A percentile compares a stretch with the other conserved stretches of the same genome.
These are phyloP conservation scores for Hippoglossus stenolepis DNA, from an alignment of 2,113 vertebrate genomes.

Conservation along the genomic window DNA sequence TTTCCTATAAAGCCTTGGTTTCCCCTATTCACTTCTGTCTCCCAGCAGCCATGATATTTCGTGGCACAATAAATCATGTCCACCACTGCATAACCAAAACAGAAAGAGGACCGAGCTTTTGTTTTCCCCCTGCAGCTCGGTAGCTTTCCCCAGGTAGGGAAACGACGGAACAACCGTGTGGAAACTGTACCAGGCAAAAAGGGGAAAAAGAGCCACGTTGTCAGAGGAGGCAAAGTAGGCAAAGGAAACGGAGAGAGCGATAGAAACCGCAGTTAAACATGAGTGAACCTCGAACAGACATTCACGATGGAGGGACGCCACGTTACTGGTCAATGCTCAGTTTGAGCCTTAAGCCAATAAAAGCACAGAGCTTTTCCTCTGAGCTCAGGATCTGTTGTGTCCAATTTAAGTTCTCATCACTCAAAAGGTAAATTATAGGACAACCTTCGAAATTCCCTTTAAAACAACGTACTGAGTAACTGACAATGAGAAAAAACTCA, in stretches of 20 bases:
- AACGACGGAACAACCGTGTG: background rate
- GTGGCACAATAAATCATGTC: background rate
- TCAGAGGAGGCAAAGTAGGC: background rate
- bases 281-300: background rate
- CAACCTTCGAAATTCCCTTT: background rate
- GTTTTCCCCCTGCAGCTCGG: background rate
- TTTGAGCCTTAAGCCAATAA: background rate
- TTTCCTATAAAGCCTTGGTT: background rate
- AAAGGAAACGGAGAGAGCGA: background rate
- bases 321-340: background rate
- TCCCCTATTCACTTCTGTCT: background rate
- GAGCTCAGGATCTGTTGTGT: background rate
- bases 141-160: background rate
- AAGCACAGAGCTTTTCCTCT: background rate
- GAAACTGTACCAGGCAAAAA: background rate
- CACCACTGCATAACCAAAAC: background rate
- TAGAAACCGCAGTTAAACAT: background rate
- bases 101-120: background rate
- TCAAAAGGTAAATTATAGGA: slow-evolving; percentile 14
- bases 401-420: background rate
- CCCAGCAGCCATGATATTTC: background rate
- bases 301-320: background rate
- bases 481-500: background rate
- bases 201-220: background rate
- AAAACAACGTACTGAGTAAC: background rate